Evolutionary conservation across 2,888 invertebrate species (phyloP).

Genomic region (Andrena trimmerana): DNA sequence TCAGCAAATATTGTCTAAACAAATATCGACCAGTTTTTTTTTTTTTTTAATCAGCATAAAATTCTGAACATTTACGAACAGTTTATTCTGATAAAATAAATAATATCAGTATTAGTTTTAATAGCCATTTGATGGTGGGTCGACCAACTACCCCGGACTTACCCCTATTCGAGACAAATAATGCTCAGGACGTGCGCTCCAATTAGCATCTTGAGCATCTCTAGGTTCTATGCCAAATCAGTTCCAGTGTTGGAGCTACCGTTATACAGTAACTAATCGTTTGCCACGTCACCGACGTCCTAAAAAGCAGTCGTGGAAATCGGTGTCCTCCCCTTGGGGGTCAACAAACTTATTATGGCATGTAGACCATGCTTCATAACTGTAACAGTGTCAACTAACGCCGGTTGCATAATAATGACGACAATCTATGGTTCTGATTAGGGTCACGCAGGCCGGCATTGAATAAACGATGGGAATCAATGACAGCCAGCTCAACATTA

Average conservation of each 20-base stretch:
- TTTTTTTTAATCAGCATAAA: too few relatives aligned
- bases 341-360: constrained; percentile 52
- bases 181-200: neutral
- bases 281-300: too few relatives aligned
- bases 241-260: neutral
- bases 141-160: too few relatives aligned
- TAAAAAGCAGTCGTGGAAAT: constrained; percentile 18
- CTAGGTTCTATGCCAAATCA: neutral
- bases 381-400: constrained; percentile 55
- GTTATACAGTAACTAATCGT: neutral
- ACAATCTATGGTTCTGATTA: constrained; percentile 64
- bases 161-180: neutral
- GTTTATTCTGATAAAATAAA: too few relatives aligned
- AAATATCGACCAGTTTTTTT: too few relatives aligned
- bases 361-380: constrained; percentile 42
- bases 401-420: constrained; percentile 60
- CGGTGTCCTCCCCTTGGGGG: constrained; percentile 4
- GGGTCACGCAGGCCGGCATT: constrained; percentile 39
- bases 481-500: constrained; percentile 36
- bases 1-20: too few relatives aligned
- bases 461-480: constrained; percentile 51
- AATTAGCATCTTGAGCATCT: neutral
- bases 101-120: too few relatives aligned
- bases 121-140: too few relatives aligned
- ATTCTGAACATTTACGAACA: too few relatives aligned